phyloP scores from a whole-genome alignment of 1,140 invertebrate genomes.

The Halesus radiatus region DNA sequence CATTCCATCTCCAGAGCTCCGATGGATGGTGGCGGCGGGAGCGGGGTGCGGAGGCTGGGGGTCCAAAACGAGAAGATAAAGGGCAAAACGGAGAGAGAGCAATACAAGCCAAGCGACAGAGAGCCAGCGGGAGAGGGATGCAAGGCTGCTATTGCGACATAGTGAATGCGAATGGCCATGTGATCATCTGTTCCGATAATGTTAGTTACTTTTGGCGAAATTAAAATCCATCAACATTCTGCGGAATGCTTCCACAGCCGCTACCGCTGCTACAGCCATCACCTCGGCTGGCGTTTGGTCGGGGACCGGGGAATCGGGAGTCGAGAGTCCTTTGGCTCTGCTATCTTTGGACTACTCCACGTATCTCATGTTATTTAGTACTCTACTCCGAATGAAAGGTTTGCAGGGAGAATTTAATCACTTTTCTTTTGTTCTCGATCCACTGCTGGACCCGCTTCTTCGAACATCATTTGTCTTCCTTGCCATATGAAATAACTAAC shows the following conservation, averaged over 20 bases:
- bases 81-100: not conserved
- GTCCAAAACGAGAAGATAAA: conserved; percentile 2
- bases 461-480: too few relatives aligned
- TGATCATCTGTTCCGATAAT: conserved; percentile 40
- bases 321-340: too few relatives aligned
- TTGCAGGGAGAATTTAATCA: too few relatives aligned
- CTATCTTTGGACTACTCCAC: too few relatives aligned
- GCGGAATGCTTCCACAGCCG: not conserved
- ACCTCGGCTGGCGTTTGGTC: too few relatives aligned
- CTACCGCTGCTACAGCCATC: too few relatives aligned
- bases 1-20: conserved; percentile 17
- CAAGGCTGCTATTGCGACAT: not conserved
- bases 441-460: too few relatives aligned
- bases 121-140: not conserved
- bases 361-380: too few relatives aligned
- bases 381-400: too few relatives aligned
- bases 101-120: not conserved
- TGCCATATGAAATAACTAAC: too few relatives aligned
- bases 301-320: too few relatives aligned
- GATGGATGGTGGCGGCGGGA: not conserved
- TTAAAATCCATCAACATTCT: conserved; percentile 51
- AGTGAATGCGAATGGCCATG: not conserved
- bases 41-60: not conserved
- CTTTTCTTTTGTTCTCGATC: too few relatives aligned
- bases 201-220: conserved; percentile 52